Conservation (phyloP, 37 sponge, comb jelly and placozoan species). For the Crambe crambe region DNA sequence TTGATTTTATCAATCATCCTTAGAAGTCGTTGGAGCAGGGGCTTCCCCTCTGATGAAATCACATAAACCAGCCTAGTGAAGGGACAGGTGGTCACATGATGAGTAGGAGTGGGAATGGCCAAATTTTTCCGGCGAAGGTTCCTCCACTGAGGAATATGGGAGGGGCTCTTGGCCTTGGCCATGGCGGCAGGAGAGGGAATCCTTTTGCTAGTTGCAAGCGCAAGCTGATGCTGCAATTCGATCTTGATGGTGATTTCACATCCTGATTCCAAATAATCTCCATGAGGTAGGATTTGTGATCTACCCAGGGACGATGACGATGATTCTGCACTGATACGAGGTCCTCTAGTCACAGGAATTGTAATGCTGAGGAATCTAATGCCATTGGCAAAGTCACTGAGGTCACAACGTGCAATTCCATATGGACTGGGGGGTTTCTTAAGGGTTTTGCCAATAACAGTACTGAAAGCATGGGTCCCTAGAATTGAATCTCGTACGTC, state of each 20-base stretch:
- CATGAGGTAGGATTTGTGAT: conserved; percentile 30
- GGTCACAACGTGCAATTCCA: conserved; percentile 80
- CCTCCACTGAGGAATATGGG: not conserved
- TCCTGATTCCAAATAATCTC: conserved; percentile 49
- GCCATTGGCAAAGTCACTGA: conserved; percentile 67
- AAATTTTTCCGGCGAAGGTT: not conserved
- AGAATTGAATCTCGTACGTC: conserved; percentile 44
- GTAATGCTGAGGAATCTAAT: conserved; percentile 48
- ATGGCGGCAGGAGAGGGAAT: not conserved
- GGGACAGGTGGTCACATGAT: conserved; percentile 48
- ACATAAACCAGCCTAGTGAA: conserved; percentile 81
- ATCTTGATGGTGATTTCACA: conserved; percentile 50
- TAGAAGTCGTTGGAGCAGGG: conserved; percentile 47
- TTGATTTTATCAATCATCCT: conserved; percentile 57
- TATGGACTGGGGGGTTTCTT: conserved; percentile 47
- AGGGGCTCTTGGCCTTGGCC: not conserved
- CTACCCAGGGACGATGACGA: not conserved
- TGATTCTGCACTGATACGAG: not conserved
- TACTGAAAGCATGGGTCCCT: conserved; percentile 52
- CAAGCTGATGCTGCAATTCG: conserved; percentile 48
- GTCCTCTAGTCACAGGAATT: conserved; percentile 56
- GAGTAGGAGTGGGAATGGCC: not conserved
- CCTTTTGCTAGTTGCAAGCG: no score
- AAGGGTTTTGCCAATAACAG: not conserved
- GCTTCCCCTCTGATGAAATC: conserved; percentile 26